Base-by-base conservation (phyloP, 2,113 vertebrate species). In the Ochotona princeps region DNA sequence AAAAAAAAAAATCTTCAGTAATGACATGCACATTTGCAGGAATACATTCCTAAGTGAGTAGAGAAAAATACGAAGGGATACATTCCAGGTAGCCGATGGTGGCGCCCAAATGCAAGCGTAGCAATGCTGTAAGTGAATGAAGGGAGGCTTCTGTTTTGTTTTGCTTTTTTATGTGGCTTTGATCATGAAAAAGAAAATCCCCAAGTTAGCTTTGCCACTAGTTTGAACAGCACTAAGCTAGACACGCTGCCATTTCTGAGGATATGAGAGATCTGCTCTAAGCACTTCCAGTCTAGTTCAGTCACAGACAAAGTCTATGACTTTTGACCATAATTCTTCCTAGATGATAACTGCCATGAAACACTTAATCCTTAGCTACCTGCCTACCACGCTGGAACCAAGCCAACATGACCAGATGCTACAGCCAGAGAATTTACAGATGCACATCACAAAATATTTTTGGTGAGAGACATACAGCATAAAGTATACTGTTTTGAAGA, bases 11-110 rank as follows among this genome's bases (percentile, higher is more conserved):
- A 44, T 2, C 61, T 88, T 63, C 38, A 38, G 69, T n/a, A 73
- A 17, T 82, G 20, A 82, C 63, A 25, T 13, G 21, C 21, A 28
- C 63, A 61, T 75, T 80, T 70, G n/a, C 44, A n/a, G 18, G 26
- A 26, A 67, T 38, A 89, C 79, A n/a, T 83, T 81, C 83, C 21
- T 47, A 35, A 10, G 17, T 32, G 13, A 66, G 3, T 85, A 78
- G 87, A 91, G 85, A 93, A 86, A 80, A 57, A 7, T 87, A 78
- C 84, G 54, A 88, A 89, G 79, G 93, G 44, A 35, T 80, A 21
- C 1, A 66, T 13, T 35, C 80, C 44, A 80, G 78, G 66, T 10
- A 66, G 51, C 47, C 32, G 84, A 38, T 8, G 66, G 74, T 51
- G 8, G 81, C 63, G 20, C 18, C 35, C 86, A 70, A 70, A 47